Percentiles rank a stretch among this genome's conserved stretches.
phyloP scores from a whole-genome alignment of 2,797 vertebrate genomes.

The Myotis findleyi region DNA sequence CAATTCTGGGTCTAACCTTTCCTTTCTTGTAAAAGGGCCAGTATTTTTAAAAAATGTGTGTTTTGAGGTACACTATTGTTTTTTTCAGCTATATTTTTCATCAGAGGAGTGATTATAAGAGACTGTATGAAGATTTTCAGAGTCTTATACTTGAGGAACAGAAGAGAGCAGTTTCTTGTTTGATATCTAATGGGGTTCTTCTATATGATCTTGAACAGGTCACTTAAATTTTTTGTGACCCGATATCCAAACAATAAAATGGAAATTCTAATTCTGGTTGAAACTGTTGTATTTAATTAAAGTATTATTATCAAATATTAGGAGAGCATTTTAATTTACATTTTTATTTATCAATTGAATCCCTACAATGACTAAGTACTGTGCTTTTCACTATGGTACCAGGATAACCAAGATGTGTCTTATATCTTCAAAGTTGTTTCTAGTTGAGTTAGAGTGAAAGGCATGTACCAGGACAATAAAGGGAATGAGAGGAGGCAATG shows the following conservation, averaged over 20 bases:
- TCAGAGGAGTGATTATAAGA: background rate
- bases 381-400: background rate
- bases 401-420: background rate
- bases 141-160: background rate
- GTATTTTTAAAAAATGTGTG: background rate
- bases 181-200: background rate
- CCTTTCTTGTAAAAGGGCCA: background rate
- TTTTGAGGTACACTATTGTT: background rate
- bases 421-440: background rate
- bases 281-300: constrained; percentile 42
- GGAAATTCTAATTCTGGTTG: background rate
- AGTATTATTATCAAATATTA: background rate
- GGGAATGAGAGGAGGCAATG: background rate
- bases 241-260: background rate
- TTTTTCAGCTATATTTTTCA: background rate
- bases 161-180: background rate
- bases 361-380: background rate
- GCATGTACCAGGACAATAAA: background rate
- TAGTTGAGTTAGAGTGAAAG: background rate
- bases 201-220: background rate
- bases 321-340: background rate
- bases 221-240: background rate
- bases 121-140: background rate
- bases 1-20: constrained; percentile 24
- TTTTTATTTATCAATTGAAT: constrained; percentile 11